Percentiles rank a stretch among this genome's conserved stretches.
Evolutionary conservation across 1,140 invertebrate genomes (phyloP).

Genomic region (Solen grandis): DNA sequence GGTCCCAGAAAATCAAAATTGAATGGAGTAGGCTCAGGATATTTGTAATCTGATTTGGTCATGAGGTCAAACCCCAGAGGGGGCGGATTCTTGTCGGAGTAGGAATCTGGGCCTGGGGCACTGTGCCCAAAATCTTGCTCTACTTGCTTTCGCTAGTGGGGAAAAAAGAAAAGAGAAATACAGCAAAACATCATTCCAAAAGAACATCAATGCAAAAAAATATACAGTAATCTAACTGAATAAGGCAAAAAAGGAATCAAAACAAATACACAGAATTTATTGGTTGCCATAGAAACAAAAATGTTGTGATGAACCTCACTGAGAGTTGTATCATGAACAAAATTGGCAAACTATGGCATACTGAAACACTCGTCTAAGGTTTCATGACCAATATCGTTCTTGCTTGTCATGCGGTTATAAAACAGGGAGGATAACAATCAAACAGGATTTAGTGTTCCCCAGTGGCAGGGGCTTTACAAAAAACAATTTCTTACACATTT

Average conservation of each 20-base stretch:
- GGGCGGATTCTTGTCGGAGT: conserved; percentile 22
- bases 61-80: conserved; percentile 53
- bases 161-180: conserved; percentile 11
- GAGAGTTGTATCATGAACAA: too few species aligned
- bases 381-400: too few species aligned
- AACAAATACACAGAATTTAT: neutral
- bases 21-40: neutral
- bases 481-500: too few species aligned
- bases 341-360: too few species aligned
- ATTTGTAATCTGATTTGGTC: conserved; percentile 30
- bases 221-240: neutral
- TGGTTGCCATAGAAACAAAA: too few species aligned
- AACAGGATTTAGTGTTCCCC: too few species aligned
- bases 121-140: conserved; percentile 32
- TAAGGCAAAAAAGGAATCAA: neutral
- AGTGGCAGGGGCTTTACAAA: too few species aligned
- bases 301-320: neutral
- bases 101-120: conserved; percentile 25
- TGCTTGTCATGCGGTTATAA: too few species aligned
- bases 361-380: too few species aligned
- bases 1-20: conserved; percentile 24
- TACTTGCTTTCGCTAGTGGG: conserved; percentile 5
- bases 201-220: conserved; percentile 9
- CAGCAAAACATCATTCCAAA: neutral
- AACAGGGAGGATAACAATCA: too few species aligned